Evolutionary conservation across 2,797 vertebrate genomes (phyloP), one percentile per base, ranked within the genome.

Genomic region (Spinibarbus caldwelli): DNA sequence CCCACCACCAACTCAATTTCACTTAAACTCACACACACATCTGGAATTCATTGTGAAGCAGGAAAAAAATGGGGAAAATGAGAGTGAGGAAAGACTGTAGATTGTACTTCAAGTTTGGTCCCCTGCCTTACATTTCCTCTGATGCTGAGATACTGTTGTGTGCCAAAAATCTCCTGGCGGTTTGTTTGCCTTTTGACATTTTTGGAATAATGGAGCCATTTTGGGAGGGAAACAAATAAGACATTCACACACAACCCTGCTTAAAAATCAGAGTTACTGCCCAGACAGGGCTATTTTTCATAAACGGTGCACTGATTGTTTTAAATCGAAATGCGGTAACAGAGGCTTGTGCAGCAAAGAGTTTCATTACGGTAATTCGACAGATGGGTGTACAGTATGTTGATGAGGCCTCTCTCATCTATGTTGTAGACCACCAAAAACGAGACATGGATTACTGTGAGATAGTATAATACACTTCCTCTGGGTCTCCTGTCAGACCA

Each of bases 1-100:
- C 81, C 68, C 43, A 59, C 76, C 78, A 38, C 88, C 82, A 83
- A 84, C 90, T 92, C 85, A 91, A 90, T 89, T 92, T 92, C 89
- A 92, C 93, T 94, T 92, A 95, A 7, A 87, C 34, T 93, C 92
- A 88, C 89, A 88, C 87, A 89, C 90, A 96, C 96, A 97, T 97
- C 96, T 97, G 97, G 96, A 96, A 95, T 92, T 95, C 93, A 96
- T 97, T 95, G 52, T 0, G 87, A 87, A 82, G 19, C 91, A 91
- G 92, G 89, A 86, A 89, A 82, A n/a, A 78, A 78, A 49, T 88
- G 86, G 88, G 91, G 92, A 92, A 94, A 93, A 93, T 92, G 93
- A 94, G 89, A 12, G 7, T 89, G 92, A 94, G 89, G 52, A 87
- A 91, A 89, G 89, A 83, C 91, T 90, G 91, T 92, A 92, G 93